A percentile compares a stretch with the other conserved stretches of the same genome.
Evolutionary conservation across 1,140 invertebrate species (phyloP).

Genomic region (Littorina saxatilis): DNA sequence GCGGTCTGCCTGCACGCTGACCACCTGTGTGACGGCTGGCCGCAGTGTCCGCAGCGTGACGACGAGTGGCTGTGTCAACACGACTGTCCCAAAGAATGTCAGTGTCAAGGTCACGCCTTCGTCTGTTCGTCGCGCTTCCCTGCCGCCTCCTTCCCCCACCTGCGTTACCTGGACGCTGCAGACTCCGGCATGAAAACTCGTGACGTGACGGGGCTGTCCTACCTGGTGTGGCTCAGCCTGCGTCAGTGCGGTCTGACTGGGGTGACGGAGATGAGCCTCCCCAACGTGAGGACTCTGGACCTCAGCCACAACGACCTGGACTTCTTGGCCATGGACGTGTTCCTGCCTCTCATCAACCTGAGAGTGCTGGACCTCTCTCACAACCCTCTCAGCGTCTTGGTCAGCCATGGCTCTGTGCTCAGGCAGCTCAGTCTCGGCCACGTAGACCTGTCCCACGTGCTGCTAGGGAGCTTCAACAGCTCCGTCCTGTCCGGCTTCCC

Average conservation of each 20-base stretch:
- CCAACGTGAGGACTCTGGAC: slow-evolving; percentile 24
- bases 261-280: not conserved
- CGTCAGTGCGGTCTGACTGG: not conserved
- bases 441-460: slow-evolving; percentile 4
- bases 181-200: not conserved
- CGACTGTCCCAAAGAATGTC: slow-evolving; percentile 48
- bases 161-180: slow-evolving; percentile 9
- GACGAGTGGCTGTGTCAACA: slow-evolving; percentile 39
- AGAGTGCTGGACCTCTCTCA: slow-evolving; percentile 21
- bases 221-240: slow-evolving; percentile 18
- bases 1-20: slow-evolving; percentile 28
- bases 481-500: slow-evolving; percentile 13
- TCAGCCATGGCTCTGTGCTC: not conserved
- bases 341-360: slow-evolving; percentile 20
- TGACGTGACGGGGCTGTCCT: not conserved
- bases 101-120: slow-evolving; percentile 20
- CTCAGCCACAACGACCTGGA: slow-evolving; percentile 34
- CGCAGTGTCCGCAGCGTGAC: slow-evolving; percentile 41
- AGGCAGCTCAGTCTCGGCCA: not conserved
- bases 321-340: not conserved
- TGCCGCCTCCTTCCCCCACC: not conserved
- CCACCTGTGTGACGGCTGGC: slow-evolving; percentile 29
- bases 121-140: slow-evolving; percentile 6
- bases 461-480: slow-evolving; percentile 9
- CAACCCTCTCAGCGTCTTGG: slow-evolving; percentile 1